Base-by-base conservation (phyloP, 2,113 vertebrate species). In the Lophura nycthemera region DNA sequence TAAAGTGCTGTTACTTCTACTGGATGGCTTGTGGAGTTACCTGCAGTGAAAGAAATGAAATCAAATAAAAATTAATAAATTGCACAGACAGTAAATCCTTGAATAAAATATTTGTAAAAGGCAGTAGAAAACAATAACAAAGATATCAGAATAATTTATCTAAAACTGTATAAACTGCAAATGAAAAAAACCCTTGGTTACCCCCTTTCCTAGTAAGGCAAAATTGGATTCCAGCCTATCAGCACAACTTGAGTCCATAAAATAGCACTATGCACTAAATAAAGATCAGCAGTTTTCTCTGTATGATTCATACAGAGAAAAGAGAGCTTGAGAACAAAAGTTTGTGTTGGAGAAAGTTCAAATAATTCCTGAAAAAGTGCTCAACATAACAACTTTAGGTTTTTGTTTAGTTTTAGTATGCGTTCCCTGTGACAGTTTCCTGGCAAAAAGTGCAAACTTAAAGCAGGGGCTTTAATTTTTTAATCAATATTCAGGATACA, bases 1-100 rank as follows among this genome's bases (percentile, higher is more conserved):
- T 99, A 98, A 18, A 98, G 93, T 0, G 99, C 98, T 22, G 97
- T 98, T 95, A 98, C 98, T 91, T 98, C 97, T 32, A 96, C 25
- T n/a, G 93, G 93, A 47, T 21, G 96, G 45, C 32, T 69, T 7
- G 4, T 30, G 40, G 95, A 90, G 57, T 65, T 87, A 66, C 95
- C 98, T 98, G 71, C 75, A 96, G 86, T 50, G 59, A 87, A 92
- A 92, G 64, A 90, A 76, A 76, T 59, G 0, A 83, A 89, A 91
- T 3, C 59, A 77, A 80, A 86, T 74, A n/a, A 73, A 92, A 79
- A 71, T 95, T 81, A 93, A 17, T 80, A 19, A 75, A 71, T 21
- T 63, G 50, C 21, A 86, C 2, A 19, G 27, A 56, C 21, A 34
- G 6, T 20, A 63, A 70, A 13, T 65, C n/a, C 40, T 75, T 74